These are phyloP conservation scores for Argyra leucocephala DNA, from an alignment of 2,888 invertebrate genomes.

Conservation along the genomic window DNA sequence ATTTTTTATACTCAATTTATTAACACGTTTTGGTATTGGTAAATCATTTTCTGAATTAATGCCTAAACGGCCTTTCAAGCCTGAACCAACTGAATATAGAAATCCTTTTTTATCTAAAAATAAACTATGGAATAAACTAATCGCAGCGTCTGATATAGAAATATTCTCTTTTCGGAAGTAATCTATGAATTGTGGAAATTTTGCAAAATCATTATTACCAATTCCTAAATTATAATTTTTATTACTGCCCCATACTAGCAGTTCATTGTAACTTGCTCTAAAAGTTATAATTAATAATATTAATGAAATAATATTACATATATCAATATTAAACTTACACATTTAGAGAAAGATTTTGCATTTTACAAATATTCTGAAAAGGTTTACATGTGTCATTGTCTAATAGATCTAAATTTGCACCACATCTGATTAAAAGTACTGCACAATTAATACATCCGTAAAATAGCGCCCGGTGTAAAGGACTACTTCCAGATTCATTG, in stretches of 20 bases:
- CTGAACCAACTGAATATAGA: constrained; percentile 72
- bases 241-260: constrained; percentile 78
- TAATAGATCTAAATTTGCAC: constrained; percentile 39
- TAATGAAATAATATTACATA: neutral
- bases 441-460: constrained; percentile 73
- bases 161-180: constrained; percentile 55
- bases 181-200: constrained; percentile 57
- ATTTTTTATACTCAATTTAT: constrained; percentile 30
- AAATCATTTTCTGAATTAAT: constrained; percentile 51
- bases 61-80: constrained; percentile 67
- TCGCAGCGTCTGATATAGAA: constrained; percentile 51
- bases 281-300: constrained; percentile 22
- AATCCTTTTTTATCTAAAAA: constrained; percentile 36
- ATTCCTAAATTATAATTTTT: constrained; percentile 75
- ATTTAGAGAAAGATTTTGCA: constrained; percentile 40
- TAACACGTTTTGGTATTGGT: constrained; percentile 33
- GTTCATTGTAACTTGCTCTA: constrained; percentile 45
- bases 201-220: constrained; percentile 54
- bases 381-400: constrained; percentile 37
- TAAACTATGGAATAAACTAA: constrained; percentile 39
- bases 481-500: constrained; percentile 55
- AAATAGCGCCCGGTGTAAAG: constrained; percentile 70
- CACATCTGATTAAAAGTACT: constrained; percentile 58
- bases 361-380: constrained; percentile 36
- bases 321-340: constrained; percentile 17